Conservation (phyloP, 2,113 vertebrate species). For the Tachysurus fulvidraco region DNA sequence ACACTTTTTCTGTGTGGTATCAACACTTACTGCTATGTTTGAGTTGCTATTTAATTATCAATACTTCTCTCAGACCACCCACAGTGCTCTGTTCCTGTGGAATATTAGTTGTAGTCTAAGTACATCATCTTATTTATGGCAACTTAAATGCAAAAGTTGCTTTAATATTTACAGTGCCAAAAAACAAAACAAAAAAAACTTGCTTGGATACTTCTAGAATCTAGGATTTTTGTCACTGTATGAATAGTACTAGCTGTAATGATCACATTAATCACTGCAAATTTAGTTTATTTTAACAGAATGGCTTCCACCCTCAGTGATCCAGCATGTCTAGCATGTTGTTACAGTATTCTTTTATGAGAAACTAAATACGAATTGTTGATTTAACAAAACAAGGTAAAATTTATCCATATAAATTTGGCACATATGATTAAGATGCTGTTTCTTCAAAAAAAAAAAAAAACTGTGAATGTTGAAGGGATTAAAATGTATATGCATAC, state of each 20-base stretch:
- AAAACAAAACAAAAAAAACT: too few relatives aligned
- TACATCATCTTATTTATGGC: not conserved
- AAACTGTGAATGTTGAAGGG: too few relatives aligned
- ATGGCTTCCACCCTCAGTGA: not conserved
- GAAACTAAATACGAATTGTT: not conserved
- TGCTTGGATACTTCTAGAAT: too few relatives aligned
- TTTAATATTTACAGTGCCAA: not conserved
- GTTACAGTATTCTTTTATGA: not conserved
- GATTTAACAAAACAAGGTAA: not conserved
- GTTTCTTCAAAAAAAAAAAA: too few relatives aligned
- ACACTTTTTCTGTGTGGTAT: constrained; percentile 23
- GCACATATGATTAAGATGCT: too few relatives aligned
- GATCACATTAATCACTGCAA: not conserved
- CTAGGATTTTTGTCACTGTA: not conserved
- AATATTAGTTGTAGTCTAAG: not conserved
- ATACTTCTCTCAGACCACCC: constrained; percentile 41
- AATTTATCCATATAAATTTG: too few relatives aligned
- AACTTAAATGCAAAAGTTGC: not conserved
- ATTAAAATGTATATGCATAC: too few relatives aligned
- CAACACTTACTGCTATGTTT: constrained; percentile 43
- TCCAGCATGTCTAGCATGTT: not conserved
- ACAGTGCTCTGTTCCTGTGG: not conserved
- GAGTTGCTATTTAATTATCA: constrained; percentile 39
- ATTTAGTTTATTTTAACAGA: not conserved
- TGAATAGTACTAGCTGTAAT: not conserved